Conservation (phyloP, 1,140 invertebrate species). For the Drosophila mayri region DNA sequence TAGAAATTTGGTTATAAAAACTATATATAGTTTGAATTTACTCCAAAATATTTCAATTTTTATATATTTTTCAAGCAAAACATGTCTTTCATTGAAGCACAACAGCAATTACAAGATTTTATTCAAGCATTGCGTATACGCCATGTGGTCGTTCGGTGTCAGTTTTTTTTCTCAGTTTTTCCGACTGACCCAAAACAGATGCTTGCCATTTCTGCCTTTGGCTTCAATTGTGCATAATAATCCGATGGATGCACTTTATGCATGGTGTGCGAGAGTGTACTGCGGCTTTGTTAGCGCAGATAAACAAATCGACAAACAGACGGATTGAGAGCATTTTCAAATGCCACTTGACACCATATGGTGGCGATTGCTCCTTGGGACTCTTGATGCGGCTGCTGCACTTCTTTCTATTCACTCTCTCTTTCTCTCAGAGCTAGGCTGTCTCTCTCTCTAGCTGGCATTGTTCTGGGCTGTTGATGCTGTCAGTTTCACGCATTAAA, state of each 20-base stretch:
- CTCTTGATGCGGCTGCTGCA: constrained; percentile 8
- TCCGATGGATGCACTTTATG: constrained; percentile 45
- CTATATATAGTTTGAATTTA: too few species aligned
- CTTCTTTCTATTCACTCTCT: constrained; percentile 12
- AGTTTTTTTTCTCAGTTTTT: neutral
- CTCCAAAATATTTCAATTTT: too few species aligned
- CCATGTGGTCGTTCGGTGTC: constrained; percentile 11
- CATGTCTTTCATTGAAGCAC: neutral
- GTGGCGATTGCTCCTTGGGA: constrained; percentile 59
- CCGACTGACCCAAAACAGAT: constrained; percentile 39
- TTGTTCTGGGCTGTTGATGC: constrained; percentile 45
- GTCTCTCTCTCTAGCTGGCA: constrained; percentile 6
- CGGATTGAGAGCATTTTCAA: constrained; percentile 79
- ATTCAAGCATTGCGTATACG: constrained; percentile 17
- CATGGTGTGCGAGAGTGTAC: constrained; percentile 21
- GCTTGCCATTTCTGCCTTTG: constrained; percentile 37
- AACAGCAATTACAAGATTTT: neutral
- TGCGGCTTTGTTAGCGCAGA: constrained; percentile 60
- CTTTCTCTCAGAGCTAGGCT: neutral
- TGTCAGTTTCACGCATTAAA: constrained; percentile 78
- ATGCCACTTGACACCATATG: constrained; percentile 82
- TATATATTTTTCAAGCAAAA: neutral
- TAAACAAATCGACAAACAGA: constrained; percentile 64
- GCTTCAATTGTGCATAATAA: constrained; percentile 49
- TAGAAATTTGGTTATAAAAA: too few species aligned